Conservation (phyloP, 2,888 invertebrate genomes). For the Hypomecis punctinalis region DNA sequence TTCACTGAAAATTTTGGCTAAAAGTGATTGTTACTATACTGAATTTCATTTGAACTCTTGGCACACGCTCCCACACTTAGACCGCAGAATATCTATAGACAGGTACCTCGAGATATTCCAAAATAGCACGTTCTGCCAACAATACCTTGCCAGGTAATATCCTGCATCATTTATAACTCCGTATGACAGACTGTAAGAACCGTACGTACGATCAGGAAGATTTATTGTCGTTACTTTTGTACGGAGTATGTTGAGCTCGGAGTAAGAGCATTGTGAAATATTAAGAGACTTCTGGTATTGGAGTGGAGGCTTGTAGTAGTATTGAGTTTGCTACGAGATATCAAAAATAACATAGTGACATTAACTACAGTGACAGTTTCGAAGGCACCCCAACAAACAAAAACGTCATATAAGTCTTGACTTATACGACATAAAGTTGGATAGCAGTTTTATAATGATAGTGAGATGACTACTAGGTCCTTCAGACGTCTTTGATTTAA, state of each 20-base stretch:
- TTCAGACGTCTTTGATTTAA: no score
- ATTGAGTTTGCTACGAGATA: no score
- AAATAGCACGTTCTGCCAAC: conserved; percentile 44
- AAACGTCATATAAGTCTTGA: no score
- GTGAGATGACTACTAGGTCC: no score
- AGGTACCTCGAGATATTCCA: conserved; percentile 5
- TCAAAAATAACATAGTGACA: no score
- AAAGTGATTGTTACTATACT: no score
- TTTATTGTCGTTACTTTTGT: conserved; percentile 31
- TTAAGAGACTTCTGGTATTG: conserved; percentile 20
- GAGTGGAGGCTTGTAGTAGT: background rate
- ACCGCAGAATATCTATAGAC: background rate
- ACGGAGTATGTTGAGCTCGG: conserved; percentile 18
- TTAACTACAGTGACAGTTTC: no score
- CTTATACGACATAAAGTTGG: no score
- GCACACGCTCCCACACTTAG: background rate
- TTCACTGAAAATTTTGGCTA: no score
- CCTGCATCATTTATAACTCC: conserved; percentile 53
- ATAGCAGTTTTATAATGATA: no score
- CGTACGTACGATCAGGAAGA: conserved; percentile 36
- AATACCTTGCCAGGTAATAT: conserved; percentile 49
- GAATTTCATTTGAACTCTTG: background rate
- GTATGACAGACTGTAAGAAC: conserved; percentile 38
- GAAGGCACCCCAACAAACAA: no score
- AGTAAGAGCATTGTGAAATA: conserved; percentile 25